phyloP scores from a whole-genome alignment of 2,113 vertebrate species.

The Penelope pileata region DNA sequence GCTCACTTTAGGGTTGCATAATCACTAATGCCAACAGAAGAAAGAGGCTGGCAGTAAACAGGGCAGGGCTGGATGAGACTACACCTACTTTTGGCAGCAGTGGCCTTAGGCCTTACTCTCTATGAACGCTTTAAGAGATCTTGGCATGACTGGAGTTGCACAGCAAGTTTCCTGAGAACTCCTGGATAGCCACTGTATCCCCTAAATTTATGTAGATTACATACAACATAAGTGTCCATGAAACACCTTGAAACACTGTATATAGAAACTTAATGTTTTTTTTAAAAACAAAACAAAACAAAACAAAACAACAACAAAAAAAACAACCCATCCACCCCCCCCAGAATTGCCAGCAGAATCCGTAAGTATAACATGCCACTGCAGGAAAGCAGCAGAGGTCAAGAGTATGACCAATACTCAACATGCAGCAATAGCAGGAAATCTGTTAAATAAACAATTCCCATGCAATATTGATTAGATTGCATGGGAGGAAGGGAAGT shows the following conservation, averaged over 20 bases:
- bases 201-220: neutral
- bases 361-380: neutral
- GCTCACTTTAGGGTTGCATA: accelerated
- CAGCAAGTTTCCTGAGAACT: neutral
- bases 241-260: neutral
- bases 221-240: neutral
- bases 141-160: neutral
- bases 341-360: neutral
- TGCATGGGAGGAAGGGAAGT: neutral
- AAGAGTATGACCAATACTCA: neutral
- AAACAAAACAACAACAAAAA: neutral
- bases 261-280: neutral
- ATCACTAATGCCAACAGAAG: neutral
- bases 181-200: neutral
- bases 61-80: neutral
- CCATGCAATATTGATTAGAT: neutral
- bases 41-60: neutral
- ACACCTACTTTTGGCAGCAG: neutral
- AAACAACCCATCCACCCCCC: too few species aligned
- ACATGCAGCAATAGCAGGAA: neutral
- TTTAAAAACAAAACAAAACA: neutral
- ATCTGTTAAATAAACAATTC: neutral
- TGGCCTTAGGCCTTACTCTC: neutral
- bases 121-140: neutral
- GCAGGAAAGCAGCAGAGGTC: neutral